Evolutionary conservation across 2,888 invertebrate genomes (phyloP), one percentile per base, ranked within the genome.

Genomic region (Aleiodes testaceus): DNA sequence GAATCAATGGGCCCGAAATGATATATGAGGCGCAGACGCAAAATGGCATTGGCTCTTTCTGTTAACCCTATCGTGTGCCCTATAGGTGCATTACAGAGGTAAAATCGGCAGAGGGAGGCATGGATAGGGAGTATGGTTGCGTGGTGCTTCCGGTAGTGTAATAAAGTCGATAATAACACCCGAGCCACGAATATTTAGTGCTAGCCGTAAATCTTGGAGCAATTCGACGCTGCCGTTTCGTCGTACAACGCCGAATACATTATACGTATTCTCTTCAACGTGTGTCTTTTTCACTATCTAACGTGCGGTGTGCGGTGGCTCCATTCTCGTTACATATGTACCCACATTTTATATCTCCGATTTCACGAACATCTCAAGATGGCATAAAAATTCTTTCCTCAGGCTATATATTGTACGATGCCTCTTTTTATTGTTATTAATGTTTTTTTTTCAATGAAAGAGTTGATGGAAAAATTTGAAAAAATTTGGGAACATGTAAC

Each of bases 111-210:
- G 20, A n/a, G 55, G 55, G 50, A 16, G 53, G 20, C 30, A 30
- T 49, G 67, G 66, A 63, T 44, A 50, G 50, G 36, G 52, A 69
- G 44, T 53, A 73, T 74, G 75, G 73, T 67, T 76, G 76, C 78
- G 75, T 74, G 72, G 77, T 72, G 74, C 80, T 80, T 80, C 82
- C 80, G 79, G 79, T 77, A 77, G 78, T 78, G 81, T 81, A 82
- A 82, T 83, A 83, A 83, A 84, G 80, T 79, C 81, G 82, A 85
- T 84, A 85, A 84, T 84, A 84, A 84, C 81, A 79, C 81, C 59
- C 79, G 78, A 81, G 80, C 77, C 78, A 78, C 67, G 81, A 81
- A 85, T 85, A 85, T 85, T 84, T 84, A 84, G 84, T 84, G 80
- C 79, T 80, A 78, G 81, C 76, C 83, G 82, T 85, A 84, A 84